These are phyloP conservation scores for Drosophila emarginata DNA, from an alignment of 2,888 invertebrate species.

Conservation along the genomic window DNA sequence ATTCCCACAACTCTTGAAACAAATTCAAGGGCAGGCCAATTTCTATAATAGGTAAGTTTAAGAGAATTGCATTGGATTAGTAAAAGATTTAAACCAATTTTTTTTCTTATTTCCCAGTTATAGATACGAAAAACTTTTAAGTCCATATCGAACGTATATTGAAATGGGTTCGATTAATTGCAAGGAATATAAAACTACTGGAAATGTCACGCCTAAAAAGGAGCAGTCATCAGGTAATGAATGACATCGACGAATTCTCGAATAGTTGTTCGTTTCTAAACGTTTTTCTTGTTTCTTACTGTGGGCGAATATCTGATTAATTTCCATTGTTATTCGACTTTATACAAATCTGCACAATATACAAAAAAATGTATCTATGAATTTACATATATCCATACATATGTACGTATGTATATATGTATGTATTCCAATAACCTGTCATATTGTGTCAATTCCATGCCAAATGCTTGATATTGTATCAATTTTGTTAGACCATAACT, in stretches of 20 bases:
- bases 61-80: background rate
- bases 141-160: constrained; percentile 31
- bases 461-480: background rate
- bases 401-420: background rate
- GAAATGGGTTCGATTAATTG: constrained; percentile 80
- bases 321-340: background rate
- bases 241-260: background rate
- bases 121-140: constrained; percentile 7
- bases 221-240: constrained; percentile 59
- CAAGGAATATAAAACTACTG: constrained; percentile 80
- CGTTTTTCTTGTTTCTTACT: background rate
- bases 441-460: background rate
- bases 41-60: background rate
- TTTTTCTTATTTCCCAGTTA: background rate
- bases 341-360: too few relatives aligned
- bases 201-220: constrained; percentile 64
- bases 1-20: constrained; percentile 17
- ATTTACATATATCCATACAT: background rate
- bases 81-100: background rate
- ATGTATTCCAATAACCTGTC: background rate
- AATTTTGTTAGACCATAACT: background rate
- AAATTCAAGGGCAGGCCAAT: constrained; percentile 2
- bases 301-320: background rate
- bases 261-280: background rate
- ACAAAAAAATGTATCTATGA: background rate